Conservation (phyloP, 2,888 invertebrate genomes). For the Temnothorax unifasciatus region DNA sequence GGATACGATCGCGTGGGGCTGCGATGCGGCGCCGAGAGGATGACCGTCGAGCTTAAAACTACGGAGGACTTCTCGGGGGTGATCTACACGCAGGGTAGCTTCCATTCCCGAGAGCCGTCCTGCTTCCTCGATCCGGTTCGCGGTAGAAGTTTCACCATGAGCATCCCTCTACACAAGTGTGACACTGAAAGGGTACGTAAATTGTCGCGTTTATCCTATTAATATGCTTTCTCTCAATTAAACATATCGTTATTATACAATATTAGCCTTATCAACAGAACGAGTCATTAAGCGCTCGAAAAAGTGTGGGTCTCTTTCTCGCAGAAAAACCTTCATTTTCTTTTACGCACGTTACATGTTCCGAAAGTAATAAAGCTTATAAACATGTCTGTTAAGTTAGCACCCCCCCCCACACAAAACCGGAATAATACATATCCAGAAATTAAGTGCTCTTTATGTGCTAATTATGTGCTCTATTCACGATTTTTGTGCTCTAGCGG, state of each 20-base stretch:
- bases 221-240: background rate
- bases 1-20: conserved; percentile 88
- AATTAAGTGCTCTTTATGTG: too few species aligned
- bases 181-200: conserved; percentile 86
- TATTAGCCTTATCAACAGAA: background rate
- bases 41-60: conserved; percentile 87
- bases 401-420: too few species aligned
- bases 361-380: background rate
- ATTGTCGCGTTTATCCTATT: background rate
- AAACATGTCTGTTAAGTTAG: too few species aligned
- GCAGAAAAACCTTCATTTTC: background rate
- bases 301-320: background rate
- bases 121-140: conserved; percentile 88
- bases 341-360: background rate
- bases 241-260: background rate
- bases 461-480: too few species aligned
- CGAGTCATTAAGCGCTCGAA: background rate
- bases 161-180: conserved; percentile 88
- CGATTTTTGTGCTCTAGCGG: too few species aligned
- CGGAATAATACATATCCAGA: too few species aligned
- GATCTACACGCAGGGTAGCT: conserved; percentile 89
- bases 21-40: conserved; percentile 88
- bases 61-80: conserved; percentile 89
- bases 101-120: conserved; percentile 87
- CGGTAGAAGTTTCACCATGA: conserved; percentile 87